Percentiles rank a stretch among this genome's conserved stretches.
Evolutionary conservation across 1,140 invertebrate species (phyloP).

Genomic region (Anastatus disparis): DNA sequence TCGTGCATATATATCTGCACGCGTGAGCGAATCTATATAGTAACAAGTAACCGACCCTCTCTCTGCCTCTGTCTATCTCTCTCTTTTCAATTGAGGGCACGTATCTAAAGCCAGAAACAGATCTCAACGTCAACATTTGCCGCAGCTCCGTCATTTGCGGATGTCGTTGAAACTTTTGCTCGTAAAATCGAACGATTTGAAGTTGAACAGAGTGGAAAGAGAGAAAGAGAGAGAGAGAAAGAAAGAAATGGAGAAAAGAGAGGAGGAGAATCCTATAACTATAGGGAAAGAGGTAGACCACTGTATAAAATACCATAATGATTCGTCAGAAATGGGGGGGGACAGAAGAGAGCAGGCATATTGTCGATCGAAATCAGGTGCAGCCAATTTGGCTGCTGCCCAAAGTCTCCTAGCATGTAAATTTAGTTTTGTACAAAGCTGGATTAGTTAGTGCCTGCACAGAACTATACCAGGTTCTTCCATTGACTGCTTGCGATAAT

Average conservation of each 20-base stretch:
- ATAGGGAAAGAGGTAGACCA: neutral
- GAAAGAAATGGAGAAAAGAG: no score
- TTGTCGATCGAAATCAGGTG: constrained; percentile 59
- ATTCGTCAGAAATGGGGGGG: no score
- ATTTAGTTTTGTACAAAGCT: constrained; percentile 16
- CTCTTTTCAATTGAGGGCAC: constrained; percentile 27
- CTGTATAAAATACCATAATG: constrained; percentile 56
- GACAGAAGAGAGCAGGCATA: no score
- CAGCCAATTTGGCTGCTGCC: constrained; percentile 56
- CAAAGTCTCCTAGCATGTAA: constrained; percentile 47
- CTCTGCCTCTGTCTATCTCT: no score
- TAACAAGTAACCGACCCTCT: no score
- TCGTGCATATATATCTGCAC: no score
- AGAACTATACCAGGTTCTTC: no score
- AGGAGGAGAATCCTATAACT: no score
- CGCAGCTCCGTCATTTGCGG: constrained; percentile 53
- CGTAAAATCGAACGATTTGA: constrained; percentile 56
- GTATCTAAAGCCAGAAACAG: constrained; percentile 1
- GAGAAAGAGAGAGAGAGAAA: neutral
- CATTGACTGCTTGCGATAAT: no score
- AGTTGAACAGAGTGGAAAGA: no score
- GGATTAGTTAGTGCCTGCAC: neutral
- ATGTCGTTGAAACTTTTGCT: constrained; percentile 49
- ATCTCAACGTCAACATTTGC: constrained; percentile 41
- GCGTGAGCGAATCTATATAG: no score